These are phyloP conservation scores for Spheniscus humboldti DNA, from an alignment of 2,797 vertebrate genomes.

Conservation along the genomic window DNA sequence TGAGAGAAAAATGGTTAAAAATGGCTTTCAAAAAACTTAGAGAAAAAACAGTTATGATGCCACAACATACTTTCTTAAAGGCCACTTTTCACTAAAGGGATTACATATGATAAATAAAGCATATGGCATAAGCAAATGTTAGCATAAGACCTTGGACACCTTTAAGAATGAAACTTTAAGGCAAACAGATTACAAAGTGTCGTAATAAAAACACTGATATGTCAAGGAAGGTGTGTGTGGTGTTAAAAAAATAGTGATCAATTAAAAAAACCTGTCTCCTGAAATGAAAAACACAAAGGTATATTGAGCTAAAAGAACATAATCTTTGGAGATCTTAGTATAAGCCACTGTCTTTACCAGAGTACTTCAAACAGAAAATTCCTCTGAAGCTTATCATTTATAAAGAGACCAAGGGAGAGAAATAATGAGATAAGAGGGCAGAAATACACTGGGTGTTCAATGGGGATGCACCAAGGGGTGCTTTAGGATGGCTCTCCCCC, in stretches of 20 bases:
- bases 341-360: background rate
- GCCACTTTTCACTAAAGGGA: background rate
- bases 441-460: background rate
- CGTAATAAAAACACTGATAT: background rate
- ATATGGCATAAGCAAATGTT: background rate
- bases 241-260: background rate
- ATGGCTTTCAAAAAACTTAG: fast-evolving
- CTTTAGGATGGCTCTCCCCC: background rate
- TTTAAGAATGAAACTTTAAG: slow-evolving; percentile 20
- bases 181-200: background rate
- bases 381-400: background rate
- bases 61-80: background rate
- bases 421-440: background rate
- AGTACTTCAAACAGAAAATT: background rate
- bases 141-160: background rate
- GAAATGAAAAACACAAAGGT: background rate
- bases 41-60: background rate
- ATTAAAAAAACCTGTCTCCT: background rate
- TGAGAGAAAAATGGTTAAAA: background rate
- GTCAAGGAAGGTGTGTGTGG: fast-evolving
- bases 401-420: background rate
- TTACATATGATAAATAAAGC: background rate
- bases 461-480: background rate
- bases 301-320: background rate
- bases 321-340: background rate